phyloP scores from a whole-genome alignment of 1,140 invertebrate genomes.

The Diorhabda elongata region DNA sequence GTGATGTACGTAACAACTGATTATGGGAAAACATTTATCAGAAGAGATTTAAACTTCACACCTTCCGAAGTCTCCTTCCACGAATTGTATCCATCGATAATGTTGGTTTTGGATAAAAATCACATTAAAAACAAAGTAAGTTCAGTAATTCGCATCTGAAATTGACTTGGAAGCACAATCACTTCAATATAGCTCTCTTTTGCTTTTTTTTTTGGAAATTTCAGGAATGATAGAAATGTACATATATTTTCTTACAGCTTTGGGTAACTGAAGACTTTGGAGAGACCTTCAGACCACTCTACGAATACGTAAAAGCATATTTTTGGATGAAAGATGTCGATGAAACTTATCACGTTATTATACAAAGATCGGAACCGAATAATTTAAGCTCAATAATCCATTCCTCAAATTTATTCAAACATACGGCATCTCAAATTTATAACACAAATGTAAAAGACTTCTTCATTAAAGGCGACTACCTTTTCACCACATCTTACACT shows the following conservation, averaged over 20 bases:
- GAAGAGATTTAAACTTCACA: slow-evolving; percentile 61
- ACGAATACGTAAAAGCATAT: slow-evolving; percentile 72
- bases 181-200: neutral
- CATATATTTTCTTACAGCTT: slow-evolving; percentile 53
- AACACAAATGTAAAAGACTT: slow-evolving; percentile 74
- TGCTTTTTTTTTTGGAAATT: neutral
- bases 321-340: slow-evolving; percentile 58
- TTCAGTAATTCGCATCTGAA: slow-evolving; percentile 9
- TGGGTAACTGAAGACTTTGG: slow-evolving; percentile 75
- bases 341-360: slow-evolving; percentile 53
- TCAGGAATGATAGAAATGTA: no score
- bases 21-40: slow-evolving; percentile 63
- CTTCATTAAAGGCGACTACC: slow-evolving; percentile 75
- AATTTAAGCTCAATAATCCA: slow-evolving; percentile 59
- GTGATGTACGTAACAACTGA: slow-evolving; percentile 73
- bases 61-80: slow-evolving; percentile 75
- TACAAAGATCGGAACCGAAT: slow-evolving; percentile 65
- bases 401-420: slow-evolving; percentile 48
- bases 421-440: slow-evolving; percentile 50
- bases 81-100: slow-evolving; percentile 58
- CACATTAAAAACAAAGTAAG: slow-evolving; percentile 63
- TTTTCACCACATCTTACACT: slow-evolving; percentile 72
- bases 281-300: slow-evolving; percentile 60
- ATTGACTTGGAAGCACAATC: neutral
- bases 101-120: slow-evolving; percentile 69